Base-by-base conservation (phyloP, 2,113 vertebrate genomes). In the Fregetta grallaria region DNA sequence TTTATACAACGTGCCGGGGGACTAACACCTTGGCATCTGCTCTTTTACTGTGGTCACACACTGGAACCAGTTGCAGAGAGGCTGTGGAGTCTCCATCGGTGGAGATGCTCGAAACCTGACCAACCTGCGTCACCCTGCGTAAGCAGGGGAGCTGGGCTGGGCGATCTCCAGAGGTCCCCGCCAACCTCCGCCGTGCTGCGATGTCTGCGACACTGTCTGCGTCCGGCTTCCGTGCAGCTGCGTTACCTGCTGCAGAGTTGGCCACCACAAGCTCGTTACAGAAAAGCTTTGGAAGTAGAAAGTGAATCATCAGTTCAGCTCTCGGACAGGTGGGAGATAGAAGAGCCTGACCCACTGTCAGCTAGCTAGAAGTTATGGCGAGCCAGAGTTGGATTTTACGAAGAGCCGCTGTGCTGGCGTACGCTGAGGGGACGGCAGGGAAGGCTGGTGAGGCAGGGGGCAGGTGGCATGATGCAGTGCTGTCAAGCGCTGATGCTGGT, bases 341-440 rank as follows among this genome's bases (percentile, higher is more conserved):
- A 63, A 45, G 29, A 53, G 16, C 17, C 44, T 30, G 58, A 25
- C n/a, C 15, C 50, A 4, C 26, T 32, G 38, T 12, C 12, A 16
- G n/a, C 17, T 15, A 16, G 40, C 7, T 11, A 13, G 68, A 20
- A 13, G 53, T 22, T 44, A 34, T 1, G 11, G 53, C 0, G 3
- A 25, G 59, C 32, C 18, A 36, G 44, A 38, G 14, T 3, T 15
- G 30, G 3, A 12, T 59, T 75, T 38, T 45, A 4, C 34, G 73
- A 42, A 8, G 47, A 56, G 34, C 20, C 3, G 30, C 50, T 38
- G 34, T 11, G 22, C 65, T 29, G 49, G 13, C 2, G 0, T 11
- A 27, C 1, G 3, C 61, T 7, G 34, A 17, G 45, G 58, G 42
- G 12, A 11, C 0, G 2, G 23, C 22, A 45, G 25, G 32, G 40